These are phyloP conservation scores for Minunthozetes semirufus DNA, from an alignment of 2,888 invertebrate genomes.

Conservation along the genomic window DNA sequence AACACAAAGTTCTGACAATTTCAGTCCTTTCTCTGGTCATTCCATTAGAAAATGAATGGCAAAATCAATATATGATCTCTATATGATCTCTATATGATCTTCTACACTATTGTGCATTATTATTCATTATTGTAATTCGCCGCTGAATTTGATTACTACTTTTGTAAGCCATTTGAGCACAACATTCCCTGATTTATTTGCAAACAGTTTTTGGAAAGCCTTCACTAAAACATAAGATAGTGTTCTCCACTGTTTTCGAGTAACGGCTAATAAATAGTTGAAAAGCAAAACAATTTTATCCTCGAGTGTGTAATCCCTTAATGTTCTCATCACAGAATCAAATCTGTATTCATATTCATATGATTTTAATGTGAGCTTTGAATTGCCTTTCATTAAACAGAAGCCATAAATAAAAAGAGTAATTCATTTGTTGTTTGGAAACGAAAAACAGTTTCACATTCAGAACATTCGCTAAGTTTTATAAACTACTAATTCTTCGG, in stretches of 20 bases:
- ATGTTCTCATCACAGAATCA: neutral
- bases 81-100: no score
- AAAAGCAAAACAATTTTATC: neutral
- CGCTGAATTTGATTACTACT: neutral
- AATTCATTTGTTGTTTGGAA: neutral
- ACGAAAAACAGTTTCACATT: no score
- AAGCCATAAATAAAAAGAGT: neutral
- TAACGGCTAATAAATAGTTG: neutral
- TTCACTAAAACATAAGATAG: neutral
- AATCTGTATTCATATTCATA: constrained; percentile 12
- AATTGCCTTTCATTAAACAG: neutral
- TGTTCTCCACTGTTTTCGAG: neutral
- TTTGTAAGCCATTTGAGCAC: neutral
- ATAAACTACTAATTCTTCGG: neutral
- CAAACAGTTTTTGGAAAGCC: neutral
- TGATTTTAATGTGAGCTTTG: neutral
- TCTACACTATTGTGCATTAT: no score
- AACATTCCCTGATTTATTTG: neutral
- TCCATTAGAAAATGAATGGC: no score
- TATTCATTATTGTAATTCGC: neutral
- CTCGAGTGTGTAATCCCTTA: neutral
- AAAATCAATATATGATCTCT: no score
- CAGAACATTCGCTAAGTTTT: neutral
- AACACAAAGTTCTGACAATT: neutral
- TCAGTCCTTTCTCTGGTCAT: no score